Base-by-base conservation (phyloP, 2,113 vertebrate genomes). In the Neogobius melanostomus region DNA sequence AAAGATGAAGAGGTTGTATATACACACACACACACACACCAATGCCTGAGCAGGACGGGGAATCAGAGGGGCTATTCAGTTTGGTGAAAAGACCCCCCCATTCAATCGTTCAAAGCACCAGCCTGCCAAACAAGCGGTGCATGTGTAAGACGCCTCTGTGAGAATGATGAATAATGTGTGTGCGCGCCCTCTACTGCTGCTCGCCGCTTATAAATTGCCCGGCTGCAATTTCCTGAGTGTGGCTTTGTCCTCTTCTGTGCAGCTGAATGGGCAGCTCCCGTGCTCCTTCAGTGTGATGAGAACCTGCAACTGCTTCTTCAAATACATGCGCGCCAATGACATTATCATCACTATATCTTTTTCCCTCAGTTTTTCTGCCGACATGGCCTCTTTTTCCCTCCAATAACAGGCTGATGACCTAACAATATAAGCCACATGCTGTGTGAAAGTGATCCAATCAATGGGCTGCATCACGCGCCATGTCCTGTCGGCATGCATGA, bases 221-320 rank as follows among this genome's bases (percentile, higher is more conserved):
- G 73, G 71, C 82, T 84, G 83, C 81, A 85, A 84, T 88, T 91
- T 91, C 83, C 84, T 89, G 83, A 87, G 85, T 84, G 87, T 72
- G 76, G 77, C 88, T 87, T 90, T 90, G 85, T 88, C 87, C 84
- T 89, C 81, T 91, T 87, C 87, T 88, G 81, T 82, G 83, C 88
- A 90, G 88, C 87, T 91, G 90, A 92, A 90, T 90, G 88, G 89
- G 87, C 90, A 88, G 82, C 87, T 84, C 89, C 85, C 92, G 89
- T 87, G 82, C 89, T 89, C 53, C 53, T 54, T 10, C 53, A 54
- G 56, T 9, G 86, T 88, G 87, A 90, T 77, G 79, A 82, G 83
- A 88, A 80, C 65, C 77, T 85, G 77, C 75, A 62, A 83, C 87
- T 85, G 85, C 72, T 36, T 71, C 77, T 82, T 78, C 78, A 36